A percentile compares a stretch with the other conserved stretches of the same genome.
Evolutionary conservation across 2,888 invertebrate genomes (phyloP).

Genomic region (Erynnis tages): DNA sequence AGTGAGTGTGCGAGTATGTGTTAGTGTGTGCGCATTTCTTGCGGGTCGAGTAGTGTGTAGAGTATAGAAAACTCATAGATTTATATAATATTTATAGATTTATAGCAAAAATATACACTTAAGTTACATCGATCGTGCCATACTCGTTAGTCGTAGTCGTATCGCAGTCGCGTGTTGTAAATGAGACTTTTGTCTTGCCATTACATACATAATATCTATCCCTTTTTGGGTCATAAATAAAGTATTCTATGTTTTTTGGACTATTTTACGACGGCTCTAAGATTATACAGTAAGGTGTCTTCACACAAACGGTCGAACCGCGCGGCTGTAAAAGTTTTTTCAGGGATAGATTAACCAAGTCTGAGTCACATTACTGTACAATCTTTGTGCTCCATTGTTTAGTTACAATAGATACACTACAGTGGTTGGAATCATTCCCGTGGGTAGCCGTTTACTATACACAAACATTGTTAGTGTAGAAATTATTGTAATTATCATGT

Average conservation of each 20-base stretch:
- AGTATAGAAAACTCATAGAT: background rate
- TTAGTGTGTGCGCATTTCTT: slow-evolving; percentile 33
- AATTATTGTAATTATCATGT: background rate
- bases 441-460: background rate
- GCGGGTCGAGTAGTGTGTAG: slow-evolving; percentile 37
- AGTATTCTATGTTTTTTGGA: too few relatives aligned
- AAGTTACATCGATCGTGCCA: slow-evolving; percentile 46
- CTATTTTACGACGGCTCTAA: too few relatives aligned
- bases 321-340: too few relatives aligned
- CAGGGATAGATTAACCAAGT: too few relatives aligned
- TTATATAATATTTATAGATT: slow-evolving; percentile 1
- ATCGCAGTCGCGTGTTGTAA: slow-evolving; percentile 1
- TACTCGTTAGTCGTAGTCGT: slow-evolving; percentile 37
- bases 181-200: slow-evolving; percentile 11
- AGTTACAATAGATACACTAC: too few relatives aligned
- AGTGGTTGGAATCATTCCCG: too few relatives aligned
- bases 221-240: too few relatives aligned
- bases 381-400: too few relatives aligned
- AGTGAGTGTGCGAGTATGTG: slow-evolving; percentile 22
- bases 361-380: too few relatives aligned
- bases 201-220: too few relatives aligned
- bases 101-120: background rate
- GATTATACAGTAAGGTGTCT: too few relatives aligned
- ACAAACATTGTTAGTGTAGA: background rate
- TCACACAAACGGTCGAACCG: too few relatives aligned